Evolutionary conservation across 2,113 vertebrate genomes (phyloP), one percentile per base, ranked within the genome.

Genomic region (Perognathus longimembris): DNA sequence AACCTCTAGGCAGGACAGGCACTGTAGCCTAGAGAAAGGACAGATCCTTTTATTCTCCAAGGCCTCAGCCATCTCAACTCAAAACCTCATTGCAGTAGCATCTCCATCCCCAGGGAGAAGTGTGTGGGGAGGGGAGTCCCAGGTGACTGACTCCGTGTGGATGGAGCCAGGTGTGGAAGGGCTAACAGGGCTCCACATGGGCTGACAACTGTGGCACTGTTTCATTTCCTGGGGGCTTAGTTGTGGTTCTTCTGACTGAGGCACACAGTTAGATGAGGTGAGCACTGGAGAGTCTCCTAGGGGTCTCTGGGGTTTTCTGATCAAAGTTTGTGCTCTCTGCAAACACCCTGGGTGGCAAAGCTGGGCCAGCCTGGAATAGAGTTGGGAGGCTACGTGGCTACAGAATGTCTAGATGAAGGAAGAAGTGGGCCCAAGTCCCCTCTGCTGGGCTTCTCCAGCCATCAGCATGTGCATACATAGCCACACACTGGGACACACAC

Each of bases 101-200:
- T 28, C 75, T n/a, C 36, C 20, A 38, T n/a, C 45, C 26, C 0
- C 0, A 77, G 50, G 20, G 86, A 0, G 0, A 69, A 69, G 57
- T 7, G 8, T 17, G 12, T 14, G 1, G 24, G 64, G 38, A 59
- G 14, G 70, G 45, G 11, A 45, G 30, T 30, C 21, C 28, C 24
- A 11, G 74, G 67, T 30, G 71, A 69, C 45, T 2, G 38, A 11
- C 11, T 45, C 11, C 1, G 1, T 28, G 36, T 1, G 21, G 7
- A 3, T 0, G 38, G 34, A 77, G 42, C 61, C 63, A 28, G 40
- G 34, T 3, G 2, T 32, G 67, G 28, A 71, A 28, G 7, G 34
- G 70, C 38, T 15, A n/a, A 10, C 0, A 3, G 73, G 74, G 69
- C 22, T 76, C 42, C 12, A 10, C 0, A 10, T 26, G 8, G 6